A percentile compares a stretch with the other conserved stretches of the same genome.
Evolutionary conservation across 2,113 vertebrate species (phyloP).

Genomic region (Phalacrocorax carbo): DNA sequence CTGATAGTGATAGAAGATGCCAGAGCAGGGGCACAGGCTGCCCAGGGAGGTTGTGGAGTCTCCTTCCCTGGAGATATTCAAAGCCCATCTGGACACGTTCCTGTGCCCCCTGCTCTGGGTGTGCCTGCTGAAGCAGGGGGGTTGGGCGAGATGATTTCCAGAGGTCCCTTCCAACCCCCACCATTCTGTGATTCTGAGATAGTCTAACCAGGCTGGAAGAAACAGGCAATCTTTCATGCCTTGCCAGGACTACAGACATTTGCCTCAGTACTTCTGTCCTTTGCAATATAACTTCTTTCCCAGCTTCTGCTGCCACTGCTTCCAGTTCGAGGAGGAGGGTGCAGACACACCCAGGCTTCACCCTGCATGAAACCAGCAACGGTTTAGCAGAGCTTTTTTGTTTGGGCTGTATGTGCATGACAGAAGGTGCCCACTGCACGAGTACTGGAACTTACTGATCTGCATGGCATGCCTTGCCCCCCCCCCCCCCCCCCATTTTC

Average conservation of each 20-base stretch:
- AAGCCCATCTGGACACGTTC: no score
- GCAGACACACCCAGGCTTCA: not conserved
- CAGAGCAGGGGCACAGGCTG: no score
- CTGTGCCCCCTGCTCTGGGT: no score
- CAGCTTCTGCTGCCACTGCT: not conserved
- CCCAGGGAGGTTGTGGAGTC: no score
- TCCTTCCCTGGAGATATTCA: no score
- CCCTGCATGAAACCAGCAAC: not conserved
- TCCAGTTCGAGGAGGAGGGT: not conserved
- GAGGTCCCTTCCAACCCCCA: no score
- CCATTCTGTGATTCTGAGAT: not conserved
- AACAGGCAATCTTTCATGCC: not conserved
- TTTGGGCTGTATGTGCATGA: fast-evolving
- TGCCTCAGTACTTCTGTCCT: not conserved
- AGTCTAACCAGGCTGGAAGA: not conserved
- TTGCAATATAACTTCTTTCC: not conserved
- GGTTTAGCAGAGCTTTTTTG: not conserved
- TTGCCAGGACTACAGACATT: not conserved
- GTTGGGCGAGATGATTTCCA: no score
- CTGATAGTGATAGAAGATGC: no score
- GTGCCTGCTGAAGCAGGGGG: no score
- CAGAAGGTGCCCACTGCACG: not conserved
- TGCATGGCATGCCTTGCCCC: not conserved
- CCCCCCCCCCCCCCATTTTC: not conserved
- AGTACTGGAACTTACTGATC: not conserved